phyloP scores from a whole-genome alignment of 2,888 invertebrate genomes.

The Rhagophthalmus giganteus region DNA sequence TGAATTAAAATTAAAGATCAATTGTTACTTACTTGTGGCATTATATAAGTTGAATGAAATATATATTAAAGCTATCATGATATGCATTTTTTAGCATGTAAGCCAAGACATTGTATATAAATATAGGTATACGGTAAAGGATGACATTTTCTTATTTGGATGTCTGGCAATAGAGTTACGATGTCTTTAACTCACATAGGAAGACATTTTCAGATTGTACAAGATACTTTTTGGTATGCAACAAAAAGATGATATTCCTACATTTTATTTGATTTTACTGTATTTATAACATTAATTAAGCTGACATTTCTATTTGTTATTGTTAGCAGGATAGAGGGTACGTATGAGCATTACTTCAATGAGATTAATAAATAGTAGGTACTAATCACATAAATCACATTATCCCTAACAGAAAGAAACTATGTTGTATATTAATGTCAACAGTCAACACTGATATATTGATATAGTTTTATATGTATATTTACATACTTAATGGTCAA shows the following conservation, averaged over 20 bases:
- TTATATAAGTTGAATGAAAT: constrained; percentile 20
- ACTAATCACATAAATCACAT: constrained; percentile 24
- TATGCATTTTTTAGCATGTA: constrained; percentile 53
- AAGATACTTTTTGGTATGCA: constrained; percentile 39
- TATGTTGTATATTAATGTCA: constrained; percentile 43
- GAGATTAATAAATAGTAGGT: constrained; percentile 15
- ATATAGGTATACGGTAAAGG: constrained; percentile 11
- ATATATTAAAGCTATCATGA: constrained; percentile 52
- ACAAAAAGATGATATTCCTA: constrained; percentile 5
- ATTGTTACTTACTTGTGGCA: constrained; percentile 18
- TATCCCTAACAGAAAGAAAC: constrained; percentile 24
- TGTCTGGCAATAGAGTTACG: constrained; percentile 21
- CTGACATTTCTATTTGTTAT: constrained; percentile 9
- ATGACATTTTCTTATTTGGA: constrained; percentile 15
- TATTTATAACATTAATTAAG: constrained; percentile 15
- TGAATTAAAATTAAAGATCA: constrained; percentile 31
- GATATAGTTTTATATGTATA: constrained; percentile 31
- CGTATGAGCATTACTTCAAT: constrained; percentile 37
- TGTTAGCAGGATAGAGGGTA: constrained; percentile 10
- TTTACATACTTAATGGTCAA: constrained; percentile 21
- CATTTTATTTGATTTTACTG: background rate
- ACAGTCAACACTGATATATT: constrained; percentile 56
- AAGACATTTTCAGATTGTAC: constrained; percentile 55
- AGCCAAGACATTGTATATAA: constrained; percentile 45
- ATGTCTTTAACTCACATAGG: constrained; percentile 44